phyloP scores from a whole-genome alignment of 2,797 vertebrate genomes.

The Leptodactylus fallax region DNA sequence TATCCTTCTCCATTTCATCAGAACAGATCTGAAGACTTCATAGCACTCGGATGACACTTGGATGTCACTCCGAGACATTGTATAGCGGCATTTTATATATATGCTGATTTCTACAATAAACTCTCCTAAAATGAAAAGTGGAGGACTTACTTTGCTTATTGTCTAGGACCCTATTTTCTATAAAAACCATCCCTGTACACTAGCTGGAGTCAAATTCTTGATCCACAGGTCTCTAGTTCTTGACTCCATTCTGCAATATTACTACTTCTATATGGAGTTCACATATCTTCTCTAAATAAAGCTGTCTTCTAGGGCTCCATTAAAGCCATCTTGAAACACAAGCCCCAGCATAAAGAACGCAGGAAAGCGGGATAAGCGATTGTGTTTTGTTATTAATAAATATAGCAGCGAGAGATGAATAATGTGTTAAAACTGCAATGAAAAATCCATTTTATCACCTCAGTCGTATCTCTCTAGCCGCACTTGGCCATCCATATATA shows the following conservation, averaged over 20 bases:
- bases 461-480: neutral
- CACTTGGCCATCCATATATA: constrained; percentile 15
- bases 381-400: neutral
- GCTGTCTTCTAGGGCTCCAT: neutral
- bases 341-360: neutral
- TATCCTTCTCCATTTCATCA: too few relatives aligned
- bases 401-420: constrained; percentile 3
- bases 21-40: too few relatives aligned
- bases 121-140: neutral
- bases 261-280: neutral
- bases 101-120: too few relatives aligned
- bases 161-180: neutral
- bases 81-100: too few relatives aligned
- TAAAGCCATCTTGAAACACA: neutral
- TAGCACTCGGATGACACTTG: too few relatives aligned
- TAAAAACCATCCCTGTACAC: neutral
- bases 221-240: neutral
- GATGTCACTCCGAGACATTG: too few relatives aligned
- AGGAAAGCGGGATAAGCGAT: neutral
- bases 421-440: constrained; percentile 17
- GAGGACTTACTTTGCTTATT: neutral
- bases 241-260: neutral
- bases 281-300: neutral
- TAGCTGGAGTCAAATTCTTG: neutral
- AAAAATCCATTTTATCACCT: constrained; percentile 11